Evolutionary conservation across 2,113 vertebrate species (phyloP).

Genomic region (Thalassarche chlororhynchos): DNA sequence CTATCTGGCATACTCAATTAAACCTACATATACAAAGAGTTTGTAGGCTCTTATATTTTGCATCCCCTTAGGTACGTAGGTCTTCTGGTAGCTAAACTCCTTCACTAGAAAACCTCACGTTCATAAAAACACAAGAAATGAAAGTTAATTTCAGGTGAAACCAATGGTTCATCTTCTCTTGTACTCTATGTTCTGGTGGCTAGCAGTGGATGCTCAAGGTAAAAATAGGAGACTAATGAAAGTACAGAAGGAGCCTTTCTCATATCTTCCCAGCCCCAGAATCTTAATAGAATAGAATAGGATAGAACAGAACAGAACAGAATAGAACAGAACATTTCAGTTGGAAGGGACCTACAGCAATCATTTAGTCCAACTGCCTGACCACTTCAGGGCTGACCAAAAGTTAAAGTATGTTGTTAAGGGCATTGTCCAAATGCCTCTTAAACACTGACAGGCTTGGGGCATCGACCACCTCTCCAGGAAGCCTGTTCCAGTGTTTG

Average conservation of each 20-base stretch:
- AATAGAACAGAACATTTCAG: neutral
- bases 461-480: neutral
- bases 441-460: neutral
- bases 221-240: neutral
- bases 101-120: neutral
- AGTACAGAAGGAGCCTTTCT: neutral
- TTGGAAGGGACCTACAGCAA: neutral
- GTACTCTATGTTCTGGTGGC: neutral
- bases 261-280: neutral
- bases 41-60: neutral
- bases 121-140: neutral
- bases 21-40: neutral
- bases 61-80: neutral
- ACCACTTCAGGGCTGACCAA: neutral
- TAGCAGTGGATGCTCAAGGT: neutral
- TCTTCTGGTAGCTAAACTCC: neutral
- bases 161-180: neutral
- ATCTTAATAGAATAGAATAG: neutral
- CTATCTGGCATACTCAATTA: neutral
- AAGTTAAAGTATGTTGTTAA: neutral
- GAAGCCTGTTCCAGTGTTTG: neutral
- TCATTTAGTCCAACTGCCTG: neutral
- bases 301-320: neutral
- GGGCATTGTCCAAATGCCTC: neutral
- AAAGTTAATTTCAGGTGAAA: neutral